Percentiles rank a stretch among this genome's conserved stretches.
Conservation (phyloP, 2,113 vertebrate genomes). For the Petaurus breviceps region DNA sequence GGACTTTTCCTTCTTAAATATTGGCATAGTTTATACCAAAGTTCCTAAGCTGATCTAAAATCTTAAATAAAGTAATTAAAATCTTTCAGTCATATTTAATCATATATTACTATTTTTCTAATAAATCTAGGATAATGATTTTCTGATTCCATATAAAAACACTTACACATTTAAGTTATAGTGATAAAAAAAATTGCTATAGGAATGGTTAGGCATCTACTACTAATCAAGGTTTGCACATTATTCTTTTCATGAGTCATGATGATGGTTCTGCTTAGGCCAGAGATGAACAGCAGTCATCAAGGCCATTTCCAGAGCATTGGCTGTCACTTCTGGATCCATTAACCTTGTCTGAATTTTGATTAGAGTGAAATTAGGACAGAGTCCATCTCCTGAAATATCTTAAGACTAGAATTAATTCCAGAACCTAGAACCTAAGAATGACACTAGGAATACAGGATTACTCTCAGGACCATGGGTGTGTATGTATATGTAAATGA, state of each 20-base stretch:
- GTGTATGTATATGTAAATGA: neutral
- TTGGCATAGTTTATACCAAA: neutral
- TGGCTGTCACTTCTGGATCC: neutral
- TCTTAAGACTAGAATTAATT: neutral
- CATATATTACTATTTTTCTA: neutral
- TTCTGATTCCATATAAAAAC: neutral
- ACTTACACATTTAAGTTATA: neutral
- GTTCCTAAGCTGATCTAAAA: neutral
- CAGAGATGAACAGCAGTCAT: neutral
- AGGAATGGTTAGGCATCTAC: neutral
- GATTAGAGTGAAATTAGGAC: neutral
- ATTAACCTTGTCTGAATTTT: neutral
- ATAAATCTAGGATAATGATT: neutral
- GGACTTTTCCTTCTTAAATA: neutral
- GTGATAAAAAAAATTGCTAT: neutral
- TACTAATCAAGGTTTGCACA: neutral
- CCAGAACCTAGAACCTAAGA: neutral
- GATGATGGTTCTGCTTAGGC: neutral
- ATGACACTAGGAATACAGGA: neutral
- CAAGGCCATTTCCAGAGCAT: neutral
- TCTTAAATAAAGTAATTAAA: neutral
- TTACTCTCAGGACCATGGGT: neutral
- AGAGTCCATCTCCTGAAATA: neutral
- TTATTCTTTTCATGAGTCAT: neutral
- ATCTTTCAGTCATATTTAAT: neutral